Evolutionary conservation across 2,113 vertebrate species (phyloP), one percentile per base, ranked within the genome.

Genomic region (Nyctereutes procyonoides): DNA sequence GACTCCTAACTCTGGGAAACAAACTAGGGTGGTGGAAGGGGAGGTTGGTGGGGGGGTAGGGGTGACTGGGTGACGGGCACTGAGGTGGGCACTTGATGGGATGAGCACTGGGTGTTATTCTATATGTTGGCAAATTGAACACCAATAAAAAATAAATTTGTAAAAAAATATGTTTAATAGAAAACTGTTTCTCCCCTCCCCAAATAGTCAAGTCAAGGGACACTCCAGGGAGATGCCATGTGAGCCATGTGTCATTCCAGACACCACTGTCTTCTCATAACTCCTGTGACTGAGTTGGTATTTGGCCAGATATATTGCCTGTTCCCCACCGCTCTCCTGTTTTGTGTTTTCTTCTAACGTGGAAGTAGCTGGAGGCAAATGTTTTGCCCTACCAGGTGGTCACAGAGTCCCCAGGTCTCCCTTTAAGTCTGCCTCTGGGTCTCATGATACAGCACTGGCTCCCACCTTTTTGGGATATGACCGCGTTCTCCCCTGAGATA

Each of bases 241-340:
- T 0, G n/a, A 53, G 38, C 43, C 3, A 0, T 7, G 60, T 17
- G 79, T 51, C 53, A 22, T 63, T 94, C 26, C 1, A 11, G 79
- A 88, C 30, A 11, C 56, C 3, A 0, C 51, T 0, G 0, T 56
- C 32, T 32, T 30, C 56, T 83, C 17, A 0, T 0, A 0, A 22
- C 65, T n/a, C 15, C 63, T 22, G 1, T 67, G 79, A 30, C 30
- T 26, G 73, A 38, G 0, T 2, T 77, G 73, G 51, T 35, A 1
- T 35, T 53, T 38, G 92, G 38, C 92, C 74, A 35, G 0, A 9
- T 16, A 19, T 13, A 3, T 7, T 55, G 60, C 80, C 86, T 7
- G 2, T 17, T 77, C 3, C 53, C 71, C 38, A 3, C 79, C 26
- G 26, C 55, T 80, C 16, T 63, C 63, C 77, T 71, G 43, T 32